phyloP scores from a whole-genome alignment of 30 jellyfish, hydroid and myxozoan genomes.

The Rhopilema esculentum region DNA sequence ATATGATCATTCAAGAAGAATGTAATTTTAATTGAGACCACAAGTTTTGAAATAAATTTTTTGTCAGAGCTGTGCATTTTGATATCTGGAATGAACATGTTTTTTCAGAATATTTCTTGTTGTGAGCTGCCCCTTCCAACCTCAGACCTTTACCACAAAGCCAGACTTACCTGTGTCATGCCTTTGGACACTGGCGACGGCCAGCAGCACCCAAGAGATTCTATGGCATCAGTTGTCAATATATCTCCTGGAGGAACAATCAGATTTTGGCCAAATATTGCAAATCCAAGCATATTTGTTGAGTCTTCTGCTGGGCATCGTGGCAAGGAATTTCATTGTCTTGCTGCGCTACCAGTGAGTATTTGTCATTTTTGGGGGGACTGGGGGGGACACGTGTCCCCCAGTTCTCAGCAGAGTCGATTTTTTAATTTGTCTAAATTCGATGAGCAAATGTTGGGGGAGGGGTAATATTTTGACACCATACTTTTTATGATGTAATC shows the following conservation, averaged over 20 bases:
- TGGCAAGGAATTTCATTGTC: slow-evolving; percentile 83
- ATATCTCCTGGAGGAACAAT: slow-evolving; percentile 92
- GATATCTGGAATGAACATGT: neutral
- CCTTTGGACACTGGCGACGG: slow-evolving; percentile 45
- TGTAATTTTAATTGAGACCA: too few species aligned
- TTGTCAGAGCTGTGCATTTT: too few species aligned
- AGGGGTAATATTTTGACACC: too few species aligned
- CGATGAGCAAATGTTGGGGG: too few species aligned
- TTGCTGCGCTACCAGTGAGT: slow-evolving; percentile 76
- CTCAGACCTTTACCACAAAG: slow-evolving; percentile 91
- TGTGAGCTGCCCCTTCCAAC: slow-evolving; percentile 75
- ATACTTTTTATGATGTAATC: too few species aligned
- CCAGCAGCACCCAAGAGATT: slow-evolving; percentile 39
- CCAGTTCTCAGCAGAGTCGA: too few species aligned
- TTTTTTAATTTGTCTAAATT: too few species aligned
- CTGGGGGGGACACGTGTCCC: too few species aligned
- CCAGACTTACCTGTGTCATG: slow-evolving; percentile 76
- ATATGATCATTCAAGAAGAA: too few species aligned
- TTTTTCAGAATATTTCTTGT: slow-evolving; percentile 78
- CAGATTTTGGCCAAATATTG: slow-evolving; percentile 87
- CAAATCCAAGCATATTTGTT: slow-evolving; percentile 70
- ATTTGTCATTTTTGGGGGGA: neutral
- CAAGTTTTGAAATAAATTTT: too few species aligned
- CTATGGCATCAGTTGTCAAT: slow-evolving; percentile 64
- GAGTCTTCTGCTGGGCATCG: slow-evolving; percentile 75